phyloP scores from a whole-genome alignment of 2,888 invertebrate genomes.

The Ischnus inquisitorius region DNA sequence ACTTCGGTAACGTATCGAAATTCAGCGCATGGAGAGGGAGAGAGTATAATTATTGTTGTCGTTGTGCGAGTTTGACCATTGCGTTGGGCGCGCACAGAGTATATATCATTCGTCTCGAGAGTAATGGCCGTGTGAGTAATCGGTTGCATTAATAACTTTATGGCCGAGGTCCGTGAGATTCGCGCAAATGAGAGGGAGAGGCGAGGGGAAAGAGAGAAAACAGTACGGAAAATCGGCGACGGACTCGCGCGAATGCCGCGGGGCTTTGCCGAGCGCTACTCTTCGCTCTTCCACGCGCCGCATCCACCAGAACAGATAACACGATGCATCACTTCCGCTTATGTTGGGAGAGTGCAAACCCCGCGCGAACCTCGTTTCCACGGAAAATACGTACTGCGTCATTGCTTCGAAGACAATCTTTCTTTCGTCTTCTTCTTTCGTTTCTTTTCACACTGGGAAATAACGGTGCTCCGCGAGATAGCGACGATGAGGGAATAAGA shows the following conservation, averaged over 20 bases:
- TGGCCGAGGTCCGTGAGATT: conserved; percentile 18
- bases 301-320: conserved; percentile 14
- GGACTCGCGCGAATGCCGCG: conserved; percentile 32
- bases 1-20: conserved; percentile 19
- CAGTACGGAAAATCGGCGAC: conserved; percentile 7
- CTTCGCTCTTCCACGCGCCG: conserved; percentile 21
- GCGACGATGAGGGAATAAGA: neutral
- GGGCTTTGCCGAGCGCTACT: conserved; percentile 13
- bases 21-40: conserved; percentile 22
- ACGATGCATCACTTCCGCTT: conserved; percentile 35
- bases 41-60: conserved; percentile 53
- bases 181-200: neutral
- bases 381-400: conserved; percentile 19
- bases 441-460: neutral
- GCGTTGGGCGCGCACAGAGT: conserved; percentile 22
- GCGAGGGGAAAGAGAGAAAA: neutral
- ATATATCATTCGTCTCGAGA: conserved; percentile 67
- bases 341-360: neutral
- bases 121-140: conserved; percentile 67
- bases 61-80: conserved; percentile 24
- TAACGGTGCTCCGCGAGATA: neutral
- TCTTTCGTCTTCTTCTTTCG: neutral
- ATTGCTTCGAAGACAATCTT: neutral
- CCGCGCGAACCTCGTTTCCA: conserved; percentile 12
- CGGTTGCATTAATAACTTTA: conserved; percentile 65